Conservation (phyloP, 2,797 vertebrate species). For the Fistularia tabacaria region DNA sequence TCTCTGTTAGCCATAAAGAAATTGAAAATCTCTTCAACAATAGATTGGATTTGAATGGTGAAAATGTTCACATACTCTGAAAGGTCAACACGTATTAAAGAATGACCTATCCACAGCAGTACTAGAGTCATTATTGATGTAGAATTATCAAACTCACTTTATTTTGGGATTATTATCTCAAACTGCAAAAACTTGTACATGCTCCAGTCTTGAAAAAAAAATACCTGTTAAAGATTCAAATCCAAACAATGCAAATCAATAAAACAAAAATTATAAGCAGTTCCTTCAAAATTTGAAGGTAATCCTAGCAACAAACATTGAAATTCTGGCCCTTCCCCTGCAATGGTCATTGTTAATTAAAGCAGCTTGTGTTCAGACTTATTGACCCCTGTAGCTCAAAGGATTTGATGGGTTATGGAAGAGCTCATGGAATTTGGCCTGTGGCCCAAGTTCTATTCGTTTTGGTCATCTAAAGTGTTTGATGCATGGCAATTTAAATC, state of each 20-base stretch:
- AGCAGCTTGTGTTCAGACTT: slow-evolving; percentile 74
- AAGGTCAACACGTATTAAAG: slow-evolving; percentile 69
- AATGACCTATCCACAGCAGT: slow-evolving; percentile 42
- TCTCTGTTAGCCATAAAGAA: slow-evolving; percentile 67
- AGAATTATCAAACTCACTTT: slow-evolving; percentile 50
- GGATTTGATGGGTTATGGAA: slow-evolving; percentile 79
- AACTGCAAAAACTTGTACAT: too few relatives aligned
- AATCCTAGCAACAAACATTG: slow-evolving; percentile 58
- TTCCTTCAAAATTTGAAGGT: slow-evolving; percentile 34
- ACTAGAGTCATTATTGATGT: slow-evolving; percentile 50
- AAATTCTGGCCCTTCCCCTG: slow-evolving; percentile 65
- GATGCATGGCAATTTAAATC: slow-evolving; percentile 84
- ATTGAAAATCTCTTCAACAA: slow-evolving; percentile 72
- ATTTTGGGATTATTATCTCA: slow-evolving; percentile 21
- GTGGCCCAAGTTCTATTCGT: slow-evolving; percentile 72
- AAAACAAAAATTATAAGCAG: slow-evolving; percentile 1
- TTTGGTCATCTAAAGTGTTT: slow-evolving; percentile 76
- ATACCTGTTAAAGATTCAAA: not conserved
- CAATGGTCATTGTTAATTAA: slow-evolving; percentile 83
- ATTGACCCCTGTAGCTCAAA: slow-evolving; percentile 77
- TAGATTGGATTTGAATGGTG: slow-evolving; percentile 67
- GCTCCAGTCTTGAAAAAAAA: too few relatives aligned
- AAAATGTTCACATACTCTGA: slow-evolving; percentile 69
- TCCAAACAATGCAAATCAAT: not conserved
- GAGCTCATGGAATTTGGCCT: slow-evolving; percentile 79